Percentiles rank a stretch among this genome's conserved stretches.
These are phyloP conservation scores for Meloe dianella DNA, from an alignment of 2,888 invertebrate genomes.

Conservation along the genomic window DNA sequence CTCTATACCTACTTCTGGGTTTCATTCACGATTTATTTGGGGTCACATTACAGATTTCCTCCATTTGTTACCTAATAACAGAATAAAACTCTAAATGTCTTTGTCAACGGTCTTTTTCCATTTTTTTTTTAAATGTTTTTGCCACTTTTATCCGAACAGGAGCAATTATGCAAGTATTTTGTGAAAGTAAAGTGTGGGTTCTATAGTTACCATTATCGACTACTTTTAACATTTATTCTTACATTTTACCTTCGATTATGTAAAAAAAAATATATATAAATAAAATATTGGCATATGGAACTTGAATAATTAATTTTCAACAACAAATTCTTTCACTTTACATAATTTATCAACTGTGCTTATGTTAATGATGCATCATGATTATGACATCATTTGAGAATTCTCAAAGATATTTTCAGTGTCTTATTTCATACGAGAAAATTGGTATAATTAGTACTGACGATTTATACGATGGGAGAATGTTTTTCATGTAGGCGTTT, in stretches of 20 bases:
- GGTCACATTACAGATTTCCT: slow-evolving; percentile 12
- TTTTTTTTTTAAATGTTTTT: background rate
- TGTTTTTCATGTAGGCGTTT: background rate
- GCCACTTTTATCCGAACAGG: slow-evolving; percentile 12
- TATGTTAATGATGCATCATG: background rate
- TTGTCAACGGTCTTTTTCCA: background rate
- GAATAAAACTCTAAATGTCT: background rate
- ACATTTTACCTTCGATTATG: background rate
- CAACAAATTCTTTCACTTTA: background rate
- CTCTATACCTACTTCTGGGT: slow-evolving; percentile 12
- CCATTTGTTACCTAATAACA: background rate
- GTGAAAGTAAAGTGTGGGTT: slow-evolving; percentile 25
- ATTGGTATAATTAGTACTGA: background rate
- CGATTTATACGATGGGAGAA: background rate
- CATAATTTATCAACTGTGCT: background rate
- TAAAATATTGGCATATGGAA: background rate
- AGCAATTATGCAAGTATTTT: slow-evolving; percentile 29
- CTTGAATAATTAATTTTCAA: background rate
- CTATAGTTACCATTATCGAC: slow-evolving; percentile 2
- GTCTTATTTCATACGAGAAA: background rate
- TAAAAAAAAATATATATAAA: background rate
- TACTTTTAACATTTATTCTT: slow-evolving; percentile 1
- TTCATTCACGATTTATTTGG: slow-evolving; percentile 6
- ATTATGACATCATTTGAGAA: background rate
- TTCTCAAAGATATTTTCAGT: background rate